These are phyloP conservation scores for Falcaria lacertinaria DNA, from an alignment of 2,888 invertebrate species.

Conservation along the genomic window DNA sequence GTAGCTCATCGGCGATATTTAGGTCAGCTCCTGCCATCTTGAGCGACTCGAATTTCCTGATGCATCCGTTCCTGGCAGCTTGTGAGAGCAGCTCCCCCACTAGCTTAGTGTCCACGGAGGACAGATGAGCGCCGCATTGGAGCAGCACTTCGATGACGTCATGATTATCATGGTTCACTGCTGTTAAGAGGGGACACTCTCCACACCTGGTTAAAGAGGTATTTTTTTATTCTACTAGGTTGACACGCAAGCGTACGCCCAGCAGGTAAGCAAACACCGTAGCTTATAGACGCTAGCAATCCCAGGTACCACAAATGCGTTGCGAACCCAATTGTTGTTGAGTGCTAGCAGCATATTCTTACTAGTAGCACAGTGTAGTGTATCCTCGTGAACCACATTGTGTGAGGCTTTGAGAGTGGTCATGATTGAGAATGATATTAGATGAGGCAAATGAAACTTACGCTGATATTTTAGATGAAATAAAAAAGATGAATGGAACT, in stretches of 20 bases:
- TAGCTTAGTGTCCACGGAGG: constrained; percentile 73
- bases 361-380: too few relatives aligned
- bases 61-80: constrained; percentile 81
- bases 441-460: too few relatives aligned
- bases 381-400: too few relatives aligned
- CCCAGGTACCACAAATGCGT: neutral
- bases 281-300: neutral
- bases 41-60: constrained; percentile 80
- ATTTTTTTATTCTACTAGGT: constrained; percentile 8
- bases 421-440: too few relatives aligned
- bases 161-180: constrained; percentile 82
- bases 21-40: constrained; percentile 84
- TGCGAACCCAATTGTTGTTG: too few relatives aligned
- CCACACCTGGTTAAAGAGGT: constrained; percentile 64
- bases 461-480: too few relatives aligned
- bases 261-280: neutral
- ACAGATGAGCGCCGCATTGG: constrained; percentile 87
- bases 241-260: constrained; percentile 6
- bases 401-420: too few relatives aligned
- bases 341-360: too few relatives aligned
- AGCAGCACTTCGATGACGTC: constrained; percentile 83
- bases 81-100: constrained; percentile 84
- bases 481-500: too few relatives aligned
- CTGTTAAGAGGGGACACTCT: constrained; percentile 85
- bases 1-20: constrained; percentile 79